Percentiles rank a stretch among this genome's conserved stretches.
These are phyloP conservation scores for Lynx canadensis DNA, from an alignment of 2,113 vertebrate genomes.

Conservation along the genomic window DNA sequence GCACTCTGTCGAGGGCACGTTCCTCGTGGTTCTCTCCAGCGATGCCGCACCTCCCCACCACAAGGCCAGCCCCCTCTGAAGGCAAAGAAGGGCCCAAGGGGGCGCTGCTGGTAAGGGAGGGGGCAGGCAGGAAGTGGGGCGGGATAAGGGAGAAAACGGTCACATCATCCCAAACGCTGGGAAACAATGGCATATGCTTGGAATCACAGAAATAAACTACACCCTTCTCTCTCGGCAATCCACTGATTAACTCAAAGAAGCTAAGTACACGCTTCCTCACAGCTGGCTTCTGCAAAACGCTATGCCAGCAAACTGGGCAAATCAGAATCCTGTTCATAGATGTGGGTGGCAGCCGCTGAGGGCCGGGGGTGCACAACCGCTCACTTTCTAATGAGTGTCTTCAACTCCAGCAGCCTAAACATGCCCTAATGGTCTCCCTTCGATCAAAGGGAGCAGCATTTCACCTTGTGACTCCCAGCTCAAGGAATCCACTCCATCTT, in stretches of 20 bases:
- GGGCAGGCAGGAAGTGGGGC: not conserved
- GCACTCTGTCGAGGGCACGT: not conserved
- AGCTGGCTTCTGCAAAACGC: not conserved
- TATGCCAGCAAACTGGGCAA: not conserved
- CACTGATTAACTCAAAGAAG: conserved; percentile 49
- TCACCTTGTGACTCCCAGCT: no score
- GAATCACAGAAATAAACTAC: conserved; percentile 63
- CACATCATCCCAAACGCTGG: conserved; percentile 9
- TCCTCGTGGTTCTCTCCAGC: conserved; percentile 43
- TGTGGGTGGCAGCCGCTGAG: not conserved
- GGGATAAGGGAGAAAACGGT: not conserved
- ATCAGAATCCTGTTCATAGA: not conserved
- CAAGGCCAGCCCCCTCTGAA: conserved; percentile 58
- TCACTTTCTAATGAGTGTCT: not conserved
- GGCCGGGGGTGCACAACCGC: not conserved
- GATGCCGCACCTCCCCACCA: conserved; percentile 46
- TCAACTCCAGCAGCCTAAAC: not conserved
- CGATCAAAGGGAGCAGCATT: not conserved
- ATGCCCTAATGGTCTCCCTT: not conserved
- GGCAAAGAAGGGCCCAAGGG: not conserved
- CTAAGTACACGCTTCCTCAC: not conserved
- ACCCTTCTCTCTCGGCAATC: not conserved
- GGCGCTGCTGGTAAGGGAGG: not conserved
- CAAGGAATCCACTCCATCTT: not conserved
- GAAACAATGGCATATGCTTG: conserved; percentile 47